phyloP scores from a whole-genome alignment of 2,113 vertebrate species.

The Pelusios castaneus region DNA sequence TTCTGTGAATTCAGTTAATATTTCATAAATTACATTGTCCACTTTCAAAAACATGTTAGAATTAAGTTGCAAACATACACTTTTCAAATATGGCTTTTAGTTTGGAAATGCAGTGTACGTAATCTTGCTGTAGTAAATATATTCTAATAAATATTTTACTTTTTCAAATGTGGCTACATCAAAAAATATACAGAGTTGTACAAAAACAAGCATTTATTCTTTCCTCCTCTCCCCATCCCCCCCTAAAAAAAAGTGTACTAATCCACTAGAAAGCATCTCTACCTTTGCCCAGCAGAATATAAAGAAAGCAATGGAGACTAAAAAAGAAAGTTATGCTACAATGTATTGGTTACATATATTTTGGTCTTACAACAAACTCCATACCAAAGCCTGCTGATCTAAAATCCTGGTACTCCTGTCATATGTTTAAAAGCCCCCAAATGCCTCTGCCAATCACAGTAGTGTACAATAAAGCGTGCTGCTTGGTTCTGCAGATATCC shows the following conservation, averaged over 20 bases:
- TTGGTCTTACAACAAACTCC: neutral
- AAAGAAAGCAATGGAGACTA: neutral
- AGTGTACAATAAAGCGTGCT: too few species aligned
- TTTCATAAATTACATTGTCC: neutral
- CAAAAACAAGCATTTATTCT: neutral
- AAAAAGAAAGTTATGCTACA: neutral
- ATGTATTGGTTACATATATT: neutral
- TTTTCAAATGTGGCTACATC: neutral
- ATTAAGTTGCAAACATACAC: too few species aligned
- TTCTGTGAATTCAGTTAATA: neutral
- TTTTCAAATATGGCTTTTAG: too few species aligned
- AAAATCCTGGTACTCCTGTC: too few species aligned
- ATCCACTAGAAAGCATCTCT: neutral
- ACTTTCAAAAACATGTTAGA: neutral
- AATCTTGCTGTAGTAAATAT: too few species aligned
- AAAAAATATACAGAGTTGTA: neutral
- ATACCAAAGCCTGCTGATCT: neutral
- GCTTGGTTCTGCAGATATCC: too few species aligned
- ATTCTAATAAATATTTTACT: neutral
- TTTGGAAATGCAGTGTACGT: too few species aligned
- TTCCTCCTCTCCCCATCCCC: neutral
- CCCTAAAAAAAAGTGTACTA: neutral
- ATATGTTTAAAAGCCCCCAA: too few species aligned
- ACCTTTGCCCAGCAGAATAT: neutral
- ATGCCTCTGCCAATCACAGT: too few species aligned